These are phyloP conservation scores for Papilio dardanus DNA, from an alignment of 1,140 invertebrate genomes.

Conservation along the genomic window DNA sequence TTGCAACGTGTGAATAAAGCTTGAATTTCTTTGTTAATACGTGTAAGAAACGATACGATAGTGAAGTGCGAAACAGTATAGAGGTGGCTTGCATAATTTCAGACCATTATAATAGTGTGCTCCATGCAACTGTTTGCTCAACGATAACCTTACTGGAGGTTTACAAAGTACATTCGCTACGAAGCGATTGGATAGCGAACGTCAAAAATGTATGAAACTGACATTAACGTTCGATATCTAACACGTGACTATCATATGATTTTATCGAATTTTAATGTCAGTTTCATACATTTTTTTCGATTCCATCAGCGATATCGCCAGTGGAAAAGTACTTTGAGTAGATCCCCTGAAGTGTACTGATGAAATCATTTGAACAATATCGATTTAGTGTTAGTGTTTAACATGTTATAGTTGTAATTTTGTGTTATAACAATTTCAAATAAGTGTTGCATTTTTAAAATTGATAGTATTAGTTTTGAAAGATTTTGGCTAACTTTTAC, in stretches of 20 bases:
- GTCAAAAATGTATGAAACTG: too few relatives aligned
- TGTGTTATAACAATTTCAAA: not conserved
- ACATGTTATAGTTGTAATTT: not conserved
- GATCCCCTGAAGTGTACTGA: not conserved
- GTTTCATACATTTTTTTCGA: too few relatives aligned
- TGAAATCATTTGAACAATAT: conserved; percentile 16
- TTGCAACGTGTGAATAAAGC: conserved; percentile 2
- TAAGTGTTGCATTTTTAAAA: not conserved
- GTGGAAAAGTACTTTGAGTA: too few relatives aligned
- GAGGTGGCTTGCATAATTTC: not conserved
- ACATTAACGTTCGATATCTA: too few relatives aligned
- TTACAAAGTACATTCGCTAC: too few relatives aligned
- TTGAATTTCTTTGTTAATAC: conserved; percentile 7
- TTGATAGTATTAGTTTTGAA: not conserved
- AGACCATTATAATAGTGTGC: conserved; percentile 1
- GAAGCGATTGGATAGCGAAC: too few relatives aligned
- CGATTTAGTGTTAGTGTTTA: not conserved
- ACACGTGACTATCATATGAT: too few relatives aligned
- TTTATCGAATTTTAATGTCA: too few relatives aligned
- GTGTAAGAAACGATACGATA: not conserved
- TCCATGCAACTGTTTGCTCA: conserved; percentile 1
- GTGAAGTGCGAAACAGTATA: not conserved
- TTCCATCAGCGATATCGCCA: too few relatives aligned
- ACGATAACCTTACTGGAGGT: too few relatives aligned
- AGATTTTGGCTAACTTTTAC: not conserved